Base-by-base conservation (phyloP, 1,140 invertebrate genomes). In the Caenorhabditis tropicalis region DNA sequence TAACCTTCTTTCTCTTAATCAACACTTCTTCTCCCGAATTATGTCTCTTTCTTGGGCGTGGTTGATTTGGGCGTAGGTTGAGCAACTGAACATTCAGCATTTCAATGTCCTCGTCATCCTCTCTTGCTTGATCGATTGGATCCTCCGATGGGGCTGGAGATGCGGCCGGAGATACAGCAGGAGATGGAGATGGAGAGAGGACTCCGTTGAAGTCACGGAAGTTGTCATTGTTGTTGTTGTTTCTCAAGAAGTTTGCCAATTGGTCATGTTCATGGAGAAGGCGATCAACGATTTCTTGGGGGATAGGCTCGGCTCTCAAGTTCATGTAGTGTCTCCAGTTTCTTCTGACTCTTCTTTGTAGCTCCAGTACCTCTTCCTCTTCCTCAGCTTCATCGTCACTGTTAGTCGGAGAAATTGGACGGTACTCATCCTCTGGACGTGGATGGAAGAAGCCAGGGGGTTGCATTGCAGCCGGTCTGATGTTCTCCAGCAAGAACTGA, bases 1-100 rank as follows among this genome's bases (percentile, higher is more conserved):
- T 74, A 6, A 74, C 65, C 43, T 36, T 74, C 29, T 74, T 74
- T n/a, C 29, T 74, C 29, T 74, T 74, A n/a, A 74, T 74, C 10
- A 36, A 10, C 6, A 46, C 33, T 24, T 29, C 19, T 12, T 21
- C 65, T 19, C 24, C 12, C 10, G 65, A 74, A 10, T 74, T 74
- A 4, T 74, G 65, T 3, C 65, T 33, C 36, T 74, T 74, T 2
- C 65, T n/a, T 43, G 36, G 21, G 43, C 65, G n/a, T 43, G 65
- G 19, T 10, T 43, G 19, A 46, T 46, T 43, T 39, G 65, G 65
- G 0, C n/a, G 65, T 36, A 74, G 43, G 10, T 43, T 36, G 29
- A 74, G 24, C 2, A 74, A 19, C 9, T 74, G 65, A 24, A 31
- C 65, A 43, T 74, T 74, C 33, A 74, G n/a, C 65, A 74, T 74